These are phyloP conservation scores for Tenebrosternarchus preto DNA, from an alignment of 2,113 vertebrate genomes.

Conservation along the genomic window DNA sequence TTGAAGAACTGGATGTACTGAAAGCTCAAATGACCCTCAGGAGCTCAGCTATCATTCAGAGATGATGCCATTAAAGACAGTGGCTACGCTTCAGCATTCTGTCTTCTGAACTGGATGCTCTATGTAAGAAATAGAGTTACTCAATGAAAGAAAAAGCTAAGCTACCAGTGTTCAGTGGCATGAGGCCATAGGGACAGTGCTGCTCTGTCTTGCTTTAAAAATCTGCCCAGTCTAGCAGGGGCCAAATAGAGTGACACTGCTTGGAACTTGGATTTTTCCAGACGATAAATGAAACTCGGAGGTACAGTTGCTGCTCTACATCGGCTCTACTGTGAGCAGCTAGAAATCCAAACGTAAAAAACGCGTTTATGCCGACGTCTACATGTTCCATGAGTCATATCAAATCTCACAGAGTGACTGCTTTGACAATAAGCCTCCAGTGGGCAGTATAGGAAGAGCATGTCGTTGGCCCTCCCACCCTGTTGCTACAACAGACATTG, in stretches of 20 bases:
- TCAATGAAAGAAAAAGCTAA: not conserved
- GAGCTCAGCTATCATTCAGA: not conserved
- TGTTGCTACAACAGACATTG: not conserved
- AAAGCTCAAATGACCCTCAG: slow-evolving; percentile 8
- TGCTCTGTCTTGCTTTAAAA: slow-evolving; percentile 1
- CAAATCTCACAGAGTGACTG: not conserved
- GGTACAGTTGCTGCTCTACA: not conserved
- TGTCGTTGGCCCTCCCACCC: not conserved
- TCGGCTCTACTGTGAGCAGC: not conserved
- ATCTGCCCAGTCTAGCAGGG: slow-evolving; percentile 2
- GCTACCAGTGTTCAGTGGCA: not conserved
- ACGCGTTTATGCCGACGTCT: slow-evolving; percentile 9
- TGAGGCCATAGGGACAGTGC: not conserved
- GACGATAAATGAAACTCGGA: slow-evolving; percentile 31
- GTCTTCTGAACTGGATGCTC: not conserved
- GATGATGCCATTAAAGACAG: not conserved
- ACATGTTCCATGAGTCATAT: not conserved
- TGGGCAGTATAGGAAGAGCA: not conserved
- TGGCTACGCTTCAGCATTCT: not conserved
- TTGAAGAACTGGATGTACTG: slow-evolving; percentile 7
- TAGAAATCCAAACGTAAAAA: not conserved
- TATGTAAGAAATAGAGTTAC: not conserved
- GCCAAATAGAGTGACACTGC: slow-evolving; percentile 20
- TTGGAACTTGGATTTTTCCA: slow-evolving; percentile 7
- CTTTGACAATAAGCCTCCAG: not conserved